Base-by-base conservation (phyloP, 2,113 vertebrate genomes). In the Semicossyphus pulcher region DNA sequence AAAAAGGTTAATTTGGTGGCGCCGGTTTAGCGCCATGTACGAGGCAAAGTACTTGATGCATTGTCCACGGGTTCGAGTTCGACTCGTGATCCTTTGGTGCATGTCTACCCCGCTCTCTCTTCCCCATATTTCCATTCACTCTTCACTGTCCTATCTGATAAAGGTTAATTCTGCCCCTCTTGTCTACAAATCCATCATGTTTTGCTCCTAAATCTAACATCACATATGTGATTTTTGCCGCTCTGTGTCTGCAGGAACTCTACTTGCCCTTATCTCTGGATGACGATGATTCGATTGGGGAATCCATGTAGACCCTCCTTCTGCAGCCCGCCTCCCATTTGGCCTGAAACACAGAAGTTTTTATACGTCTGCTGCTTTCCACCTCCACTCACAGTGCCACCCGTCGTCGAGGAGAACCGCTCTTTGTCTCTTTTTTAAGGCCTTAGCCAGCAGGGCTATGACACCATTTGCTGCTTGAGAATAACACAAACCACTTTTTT, bases 221-320 rank as follows among this genome's bases (percentile, higher is more conserved):
- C 26, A 31, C 41, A 6, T 16, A 10, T 18, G 16, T 42, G 3
- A n/a, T 15, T 29, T n/a, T 59, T 64, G 18, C 49, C 51, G 4
- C 32, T 51, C 7, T 83, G 25, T 88, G 85, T 88, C 78, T 86
- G 76, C 89, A 99, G 97, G 97, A 99, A 88, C 94, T 99, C 80
- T 99, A 98, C 88, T 93, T 99, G 93, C 97, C 97, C 48, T 94
- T 99, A 85, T 99, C 97, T 83, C 94, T 98, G 96, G 97, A 98
- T 87, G 97, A 99, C 44, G 98, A 97, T 0, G 97, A 99, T 71
- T 99, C 97, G 62, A 93, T 96, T 1, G 97, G 96, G 5, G 97
- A 99, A 81, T 98, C 97, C 41, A 98, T 98, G 97, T 99, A 96
- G 95, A 93, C 81, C 12, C 61, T 62, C 59, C 61, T 80, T 39